Base-by-base conservation (phyloP, 2,113 vertebrate genomes). In the Fukomys damarensis region DNA sequence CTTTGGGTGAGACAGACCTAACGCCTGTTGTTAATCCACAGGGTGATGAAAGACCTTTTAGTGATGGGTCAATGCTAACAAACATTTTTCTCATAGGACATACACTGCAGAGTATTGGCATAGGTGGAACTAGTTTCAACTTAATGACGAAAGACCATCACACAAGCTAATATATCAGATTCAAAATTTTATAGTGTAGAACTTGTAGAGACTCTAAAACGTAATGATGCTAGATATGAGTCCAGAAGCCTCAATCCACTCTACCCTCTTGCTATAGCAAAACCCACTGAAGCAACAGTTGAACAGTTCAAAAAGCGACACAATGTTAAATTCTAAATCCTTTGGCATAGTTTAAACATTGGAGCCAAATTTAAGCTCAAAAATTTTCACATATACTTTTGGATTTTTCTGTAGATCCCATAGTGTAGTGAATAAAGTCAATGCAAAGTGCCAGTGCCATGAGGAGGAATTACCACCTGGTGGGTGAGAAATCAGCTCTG, bases 121-220 rank as follows among this genome's bases (percentile, higher is more conserved):
- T 65, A 38, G 52, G 46, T 61, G 65, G 89, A 97, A 91, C 66
- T 88, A 91, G 63, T 85, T 70, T 76, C 43, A 94, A 13, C 61
- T 92, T 98, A 98, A 92, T 94, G 97, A 76, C 19, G 96, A 7
- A 38, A 79, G 95, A 97, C 83, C 76, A 46, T 79, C 96, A 77
- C 58, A 72, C 52, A 49, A 54, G 93, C 88, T 97, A 95, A 97
- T 97, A 97, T 97, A 97, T 84, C 58, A 89, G 65, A 46, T 54
- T 97, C 95, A 95, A 91, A 97, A 76, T 97, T 98, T 96, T 93
- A 77, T 46, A 94, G 54, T 84, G 59, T 97, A 84, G 89, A 97
- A 98, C 85, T 94, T 97, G 88, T 96, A 98, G 86, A 91, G 96
- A 95, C 91, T 92, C 54, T 98, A 96, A 98, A 98, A 90, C 80